Evolutionary conservation across 2,797 vertebrate species (phyloP).

Genomic region (Lepilemur ruficaudatus): DNA sequence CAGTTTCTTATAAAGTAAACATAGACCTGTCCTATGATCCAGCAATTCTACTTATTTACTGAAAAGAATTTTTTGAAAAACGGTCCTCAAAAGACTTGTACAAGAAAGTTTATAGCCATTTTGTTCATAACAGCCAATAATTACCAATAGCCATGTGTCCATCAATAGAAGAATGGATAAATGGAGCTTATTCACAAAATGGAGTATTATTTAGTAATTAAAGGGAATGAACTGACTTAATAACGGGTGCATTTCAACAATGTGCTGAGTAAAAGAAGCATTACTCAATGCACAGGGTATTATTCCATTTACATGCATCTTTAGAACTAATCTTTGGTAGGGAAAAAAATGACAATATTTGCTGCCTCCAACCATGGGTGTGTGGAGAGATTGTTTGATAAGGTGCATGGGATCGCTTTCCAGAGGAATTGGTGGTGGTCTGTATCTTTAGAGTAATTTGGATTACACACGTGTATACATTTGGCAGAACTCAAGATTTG

Average conservation of each 20-base stretch:
- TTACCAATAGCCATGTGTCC: background rate
- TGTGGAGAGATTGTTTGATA: background rate
- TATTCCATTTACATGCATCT: background rate
- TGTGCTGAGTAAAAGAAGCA: background rate
- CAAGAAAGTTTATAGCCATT: background rate
- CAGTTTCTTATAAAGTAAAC: background rate
- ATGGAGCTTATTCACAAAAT: background rate
- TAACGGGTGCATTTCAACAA: background rate
- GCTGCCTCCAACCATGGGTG: accelerated
- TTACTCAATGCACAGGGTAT: background rate
- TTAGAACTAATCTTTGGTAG: background rate
- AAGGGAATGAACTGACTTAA: background rate
- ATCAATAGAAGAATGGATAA: background rate
- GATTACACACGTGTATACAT: background rate
- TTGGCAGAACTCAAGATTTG: background rate
- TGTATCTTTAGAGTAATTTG: background rate
- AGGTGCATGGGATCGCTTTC: background rate
- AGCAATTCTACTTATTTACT: background rate
- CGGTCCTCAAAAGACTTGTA: background rate
- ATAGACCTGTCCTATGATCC: background rate
- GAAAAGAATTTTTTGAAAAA: background rate
- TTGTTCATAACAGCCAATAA: background rate
- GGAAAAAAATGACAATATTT: background rate
- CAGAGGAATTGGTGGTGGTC: background rate
- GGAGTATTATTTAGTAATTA: background rate